A percentile compares a stretch with the other conserved stretches of the same genome.
Conservation (phyloP, 1,140 invertebrate species). For the Eriocheir sinensis region DNA sequence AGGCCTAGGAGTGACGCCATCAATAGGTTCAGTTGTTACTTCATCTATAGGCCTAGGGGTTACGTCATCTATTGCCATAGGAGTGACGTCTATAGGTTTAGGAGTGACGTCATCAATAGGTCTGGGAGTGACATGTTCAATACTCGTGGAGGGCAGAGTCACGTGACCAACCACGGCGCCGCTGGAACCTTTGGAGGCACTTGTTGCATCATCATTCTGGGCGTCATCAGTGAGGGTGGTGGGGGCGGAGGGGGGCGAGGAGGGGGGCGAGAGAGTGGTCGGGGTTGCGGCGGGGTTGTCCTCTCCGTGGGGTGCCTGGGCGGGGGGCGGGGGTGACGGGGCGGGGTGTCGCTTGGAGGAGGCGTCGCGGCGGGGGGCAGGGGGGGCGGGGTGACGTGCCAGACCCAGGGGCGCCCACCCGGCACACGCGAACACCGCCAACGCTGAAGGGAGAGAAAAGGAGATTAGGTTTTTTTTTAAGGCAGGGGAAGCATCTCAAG, state of each 20-base stretch:
- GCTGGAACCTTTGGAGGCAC: too few species aligned
- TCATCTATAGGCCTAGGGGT: too few species aligned
- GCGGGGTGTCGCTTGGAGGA: not conserved
- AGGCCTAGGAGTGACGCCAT: too few species aligned
- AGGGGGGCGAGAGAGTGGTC: too few species aligned
- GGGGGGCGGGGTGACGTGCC: not conserved
- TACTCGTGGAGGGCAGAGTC: too few species aligned
- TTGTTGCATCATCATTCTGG: not conserved
- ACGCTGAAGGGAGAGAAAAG: not conserved
- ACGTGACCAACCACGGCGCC: too few species aligned
- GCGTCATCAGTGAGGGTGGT: not conserved
- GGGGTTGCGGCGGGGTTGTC: not conserved
- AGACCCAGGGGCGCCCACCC: conserved; percentile 29
- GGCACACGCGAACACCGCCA: conserved; percentile 45
- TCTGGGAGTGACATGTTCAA: too few species aligned
- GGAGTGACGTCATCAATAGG: too few species aligned
- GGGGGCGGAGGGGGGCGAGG: not conserved
- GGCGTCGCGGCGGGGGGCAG: conserved; percentile 14
- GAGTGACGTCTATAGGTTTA: too few species aligned
- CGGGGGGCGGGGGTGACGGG: not conserved
- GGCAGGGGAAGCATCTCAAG: not conserved
- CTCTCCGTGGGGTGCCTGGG: not conserved
- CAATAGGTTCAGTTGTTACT: not conserved
- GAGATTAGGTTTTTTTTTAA: too few species aligned
- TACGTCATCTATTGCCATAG: not conserved